Evolutionary conservation across 2,888 invertebrate genomes (phyloP).

Genomic region (Tineola bisselliella): DNA sequence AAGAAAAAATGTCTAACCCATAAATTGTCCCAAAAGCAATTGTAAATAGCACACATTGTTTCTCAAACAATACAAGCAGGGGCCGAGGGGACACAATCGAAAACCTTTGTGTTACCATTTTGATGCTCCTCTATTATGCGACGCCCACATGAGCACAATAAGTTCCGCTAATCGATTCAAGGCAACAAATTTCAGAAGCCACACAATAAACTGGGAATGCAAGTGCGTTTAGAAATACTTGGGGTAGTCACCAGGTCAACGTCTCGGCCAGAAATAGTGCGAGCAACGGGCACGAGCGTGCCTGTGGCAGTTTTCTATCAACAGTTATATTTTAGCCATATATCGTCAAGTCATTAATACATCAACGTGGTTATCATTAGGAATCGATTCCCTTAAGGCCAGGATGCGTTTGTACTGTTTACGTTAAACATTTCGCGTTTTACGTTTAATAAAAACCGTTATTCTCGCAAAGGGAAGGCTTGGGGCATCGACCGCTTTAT

Average conservation of each 20-base stretch:
- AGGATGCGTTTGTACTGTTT: constrained; percentile 7
- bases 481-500: constrained; percentile 38
- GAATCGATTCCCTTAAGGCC: constrained; percentile 28
- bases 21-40: constrained; percentile 37
- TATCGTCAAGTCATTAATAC: constrained; percentile 54
- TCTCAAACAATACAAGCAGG: constrained; percentile 30
- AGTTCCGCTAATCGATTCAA: not conserved
- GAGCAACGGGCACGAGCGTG: constrained; percentile 23
- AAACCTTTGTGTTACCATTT: constrained; percentile 2
- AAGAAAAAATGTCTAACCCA: constrained; percentile 23
- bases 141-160: not conserved
- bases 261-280: constrained; percentile 53
- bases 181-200: not conserved
- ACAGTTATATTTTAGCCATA: constrained; percentile 44
- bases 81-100: not conserved
- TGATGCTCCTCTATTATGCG: not conserved
- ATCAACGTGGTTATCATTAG: constrained; percentile 56
- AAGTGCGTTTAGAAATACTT: not conserved
- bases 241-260: constrained; percentile 42
- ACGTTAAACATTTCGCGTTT: constrained; percentile 1
- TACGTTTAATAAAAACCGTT: constrained; percentile 12
- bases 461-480: constrained; percentile 19
- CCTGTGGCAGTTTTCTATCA: constrained; percentile 54
- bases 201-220: not conserved
- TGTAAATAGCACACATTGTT: constrained; percentile 35